Percentiles rank a stretch among this genome's conserved stretches.
phyloP scores from a whole-genome alignment of 2,888 invertebrate genomes.

The Corbicula japonica region DNA sequence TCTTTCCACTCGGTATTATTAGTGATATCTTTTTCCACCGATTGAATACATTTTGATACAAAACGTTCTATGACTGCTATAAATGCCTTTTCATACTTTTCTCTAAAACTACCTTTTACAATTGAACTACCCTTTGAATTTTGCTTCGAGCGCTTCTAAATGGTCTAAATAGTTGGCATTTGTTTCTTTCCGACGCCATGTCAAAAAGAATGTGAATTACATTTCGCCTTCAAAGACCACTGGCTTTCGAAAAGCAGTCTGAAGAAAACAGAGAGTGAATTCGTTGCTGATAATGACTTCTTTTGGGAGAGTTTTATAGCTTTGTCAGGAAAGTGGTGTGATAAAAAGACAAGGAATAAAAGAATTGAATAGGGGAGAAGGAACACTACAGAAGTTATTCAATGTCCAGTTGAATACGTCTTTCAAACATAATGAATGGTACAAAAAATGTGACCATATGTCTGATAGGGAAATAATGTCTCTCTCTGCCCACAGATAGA shows the following conservation, averaged over 20 bases:
- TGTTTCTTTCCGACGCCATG: slow-evolving; percentile 29
- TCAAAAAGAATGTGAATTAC: slow-evolving; percentile 10
- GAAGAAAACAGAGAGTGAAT: slow-evolving; percentile 15
- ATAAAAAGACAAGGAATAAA: slow-evolving; percentile 27
- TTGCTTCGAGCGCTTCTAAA: slow-evolving; percentile 41
- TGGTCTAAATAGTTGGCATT: slow-evolving; percentile 40
- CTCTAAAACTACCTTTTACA: slow-evolving; percentile 48
- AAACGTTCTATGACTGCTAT: slow-evolving; percentile 35
- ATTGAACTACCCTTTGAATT: slow-evolving; percentile 38
- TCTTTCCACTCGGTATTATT: slow-evolving; percentile 29
- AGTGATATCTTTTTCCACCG: slow-evolving; percentile 30
- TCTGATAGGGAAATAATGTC: no score
- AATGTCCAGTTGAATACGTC: slow-evolving; percentile 28
- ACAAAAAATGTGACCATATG: slow-evolving; percentile 44
- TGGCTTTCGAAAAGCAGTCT: slow-evolving; percentile 8
- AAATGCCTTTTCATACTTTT: slow-evolving; percentile 47
- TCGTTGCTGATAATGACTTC: slow-evolving; percentile 19
- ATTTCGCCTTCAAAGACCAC: slow-evolving; percentile 8
- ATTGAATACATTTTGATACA: slow-evolving; percentile 58
- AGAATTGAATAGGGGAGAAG: slow-evolving; percentile 16
- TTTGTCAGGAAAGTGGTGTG: slow-evolving; percentile 21
- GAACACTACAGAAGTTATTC: slow-evolving; percentile 12
- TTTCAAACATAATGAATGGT: slow-evolving; percentile 26
- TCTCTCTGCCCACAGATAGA: no score
- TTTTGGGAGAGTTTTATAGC: slow-evolving; percentile 33